These are phyloP conservation scores for Amphiura filiformis DNA, from an alignment of 35 echinoderm and acorn worm genomes.

Conservation along the genomic window DNA sequence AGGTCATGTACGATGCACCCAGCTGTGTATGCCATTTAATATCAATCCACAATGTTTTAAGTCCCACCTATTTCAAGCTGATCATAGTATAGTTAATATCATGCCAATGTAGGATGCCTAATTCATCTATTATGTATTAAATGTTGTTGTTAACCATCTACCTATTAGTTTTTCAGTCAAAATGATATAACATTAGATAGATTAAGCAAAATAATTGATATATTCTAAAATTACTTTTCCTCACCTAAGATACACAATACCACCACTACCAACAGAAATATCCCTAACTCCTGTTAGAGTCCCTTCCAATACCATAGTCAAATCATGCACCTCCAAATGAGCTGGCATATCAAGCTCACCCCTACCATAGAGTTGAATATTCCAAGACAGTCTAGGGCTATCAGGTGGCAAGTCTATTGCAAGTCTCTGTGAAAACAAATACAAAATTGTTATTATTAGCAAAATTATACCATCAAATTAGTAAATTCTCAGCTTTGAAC, in stretches of 20 bases:
- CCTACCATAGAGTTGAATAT: conserved; percentile 47
- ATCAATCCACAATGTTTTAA: too few species aligned
- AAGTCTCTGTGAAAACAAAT: conserved; percentile 32
- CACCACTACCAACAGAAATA: conserved; percentile 72
- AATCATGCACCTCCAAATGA: conserved; percentile 68
- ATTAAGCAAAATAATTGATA: too few species aligned
- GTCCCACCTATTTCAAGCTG: too few species aligned
- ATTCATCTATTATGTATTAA: too few species aligned
- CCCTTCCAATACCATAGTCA: conserved; percentile 76
- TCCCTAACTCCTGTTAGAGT: conserved; percentile 52
- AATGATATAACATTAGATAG: too few species aligned
- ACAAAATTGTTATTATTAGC: neutral
- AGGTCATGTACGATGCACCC: too few species aligned
- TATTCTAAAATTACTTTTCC: too few species aligned
- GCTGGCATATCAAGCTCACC: conserved; percentile 62
- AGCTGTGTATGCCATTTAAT: too few species aligned
- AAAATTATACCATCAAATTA: neutral
- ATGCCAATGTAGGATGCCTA: too few species aligned
- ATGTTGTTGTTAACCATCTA: too few species aligned
- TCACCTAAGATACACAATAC: conserved; percentile 62
- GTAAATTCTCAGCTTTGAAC: neutral
- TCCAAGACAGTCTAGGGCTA: conserved; percentile 77
- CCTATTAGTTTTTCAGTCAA: too few species aligned
- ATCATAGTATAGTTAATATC: too few species aligned
- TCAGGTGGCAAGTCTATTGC: conserved; percentile 66